phyloP scores from a whole-genome alignment of 2,797 vertebrate species.

The Anguilla obscura region DNA sequence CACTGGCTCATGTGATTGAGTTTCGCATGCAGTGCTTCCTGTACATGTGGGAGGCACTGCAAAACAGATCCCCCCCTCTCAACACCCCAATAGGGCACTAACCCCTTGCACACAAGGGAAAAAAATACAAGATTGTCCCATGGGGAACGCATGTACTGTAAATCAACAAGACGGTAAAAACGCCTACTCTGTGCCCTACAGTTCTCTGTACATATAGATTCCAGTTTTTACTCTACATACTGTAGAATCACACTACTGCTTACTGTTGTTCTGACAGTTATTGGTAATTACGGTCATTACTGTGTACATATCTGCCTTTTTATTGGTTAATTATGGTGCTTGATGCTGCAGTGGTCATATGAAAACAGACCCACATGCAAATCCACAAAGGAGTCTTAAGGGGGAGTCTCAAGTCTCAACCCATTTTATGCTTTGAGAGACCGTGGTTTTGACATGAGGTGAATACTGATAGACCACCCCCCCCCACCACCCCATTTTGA shows the following conservation, averaged over 20 bases:
- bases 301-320: constrained; percentile 36
- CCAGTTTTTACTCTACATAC: background rate
- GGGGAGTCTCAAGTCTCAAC: background rate
- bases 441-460: background rate
- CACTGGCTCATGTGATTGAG: background rate
- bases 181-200: background rate
- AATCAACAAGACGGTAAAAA: background rate
- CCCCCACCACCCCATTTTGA: constrained; percentile 7
- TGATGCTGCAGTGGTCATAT: constrained; percentile 40
- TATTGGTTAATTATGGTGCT: constrained; percentile 53
- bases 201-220: background rate
- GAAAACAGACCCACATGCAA: constrained; percentile 54
- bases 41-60: background rate
- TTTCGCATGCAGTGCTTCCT: background rate
- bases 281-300: constrained; percentile 10
- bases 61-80: background rate
- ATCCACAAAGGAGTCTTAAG: constrained; percentile 31
- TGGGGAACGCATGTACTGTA: background rate
- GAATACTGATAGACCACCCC: constrained; percentile 15
- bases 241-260: background rate
- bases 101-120: background rate
- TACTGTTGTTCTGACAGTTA: background rate
- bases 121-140: background rate
- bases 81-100: background rate
- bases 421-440: constrained; percentile 14